Conservation (phyloP, 2,797 vertebrate genomes). For the Rhinoraja longicauda region DNA sequence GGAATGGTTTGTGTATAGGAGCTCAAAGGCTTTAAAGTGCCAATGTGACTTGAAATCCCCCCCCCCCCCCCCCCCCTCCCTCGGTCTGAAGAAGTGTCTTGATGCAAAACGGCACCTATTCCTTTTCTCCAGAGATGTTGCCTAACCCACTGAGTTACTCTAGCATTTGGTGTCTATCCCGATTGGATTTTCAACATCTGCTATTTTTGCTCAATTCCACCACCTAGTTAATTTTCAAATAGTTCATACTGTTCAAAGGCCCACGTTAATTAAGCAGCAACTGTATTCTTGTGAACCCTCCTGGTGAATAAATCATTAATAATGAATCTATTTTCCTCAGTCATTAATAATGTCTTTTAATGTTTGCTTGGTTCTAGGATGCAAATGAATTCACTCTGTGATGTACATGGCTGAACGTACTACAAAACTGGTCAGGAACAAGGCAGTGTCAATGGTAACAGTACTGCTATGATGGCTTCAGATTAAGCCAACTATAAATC, state of each 20-base stretch:
- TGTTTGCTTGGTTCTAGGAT: background rate
- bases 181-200: too few relatives aligned
- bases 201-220: too few relatives aligned
- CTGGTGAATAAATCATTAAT: background rate
- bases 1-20: too few relatives aligned
- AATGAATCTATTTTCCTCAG: background rate
- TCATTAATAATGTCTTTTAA: background rate
- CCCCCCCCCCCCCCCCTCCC: too few relatives aligned
- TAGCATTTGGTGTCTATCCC: too few relatives aligned
- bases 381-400: background rate
- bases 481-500: background rate
- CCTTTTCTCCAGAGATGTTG: too few relatives aligned
- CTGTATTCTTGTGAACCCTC: background rate
- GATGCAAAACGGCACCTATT: too few relatives aligned
- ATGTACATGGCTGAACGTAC: background rate
- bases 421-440: background rate
- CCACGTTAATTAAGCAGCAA: background rate
- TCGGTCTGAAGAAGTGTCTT: too few relatives aligned
- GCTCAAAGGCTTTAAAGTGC: too few relatives aligned
- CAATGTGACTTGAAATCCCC: too few relatives aligned
- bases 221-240: background rate
- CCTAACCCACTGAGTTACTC: too few relatives aligned
- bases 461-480: background rate
- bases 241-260: background rate
- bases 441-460: background rate